Evolutionary conservation across 2,888 invertebrate species (phyloP), one percentile per base, ranked within the genome.

Genomic region (Metacarcinus magister): DNA sequence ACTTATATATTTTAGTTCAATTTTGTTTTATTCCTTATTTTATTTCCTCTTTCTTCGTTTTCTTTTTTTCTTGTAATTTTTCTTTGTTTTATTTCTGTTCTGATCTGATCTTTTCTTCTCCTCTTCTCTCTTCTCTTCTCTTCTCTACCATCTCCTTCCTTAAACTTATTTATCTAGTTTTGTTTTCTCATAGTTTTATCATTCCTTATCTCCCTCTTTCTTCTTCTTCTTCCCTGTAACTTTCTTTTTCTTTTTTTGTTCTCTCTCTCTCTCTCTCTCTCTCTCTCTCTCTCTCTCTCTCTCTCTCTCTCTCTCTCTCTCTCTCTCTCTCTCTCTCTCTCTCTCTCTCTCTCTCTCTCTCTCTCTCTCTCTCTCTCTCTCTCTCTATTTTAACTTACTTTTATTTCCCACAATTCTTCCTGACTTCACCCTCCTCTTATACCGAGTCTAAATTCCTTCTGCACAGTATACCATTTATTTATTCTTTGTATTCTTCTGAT

Each of bases 231-330:
- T 92, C 93, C 44, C 60, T 60, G 32, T 60, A 60, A 60, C 93
- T 93, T 60, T 32, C 60, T n/a, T 67, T n/a, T 67, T n/a, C 67
- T 5, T 0, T 28, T 90, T 39, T 90, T 28, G 5, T 28, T 90
- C 90, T 91, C 46, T 44, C 46, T 91, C 91, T 91, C 23, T 44
- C 46, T 91, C 91, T 91, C 44, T 44, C 91, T 44, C 44, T 44
- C 44, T 44, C 44, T 91, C 44, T 91, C 91, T 91, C 91, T 44
- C 44, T 91, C 44, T 91, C 91, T 91, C 91, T 44, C 44, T 32
- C n/a, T 32, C 82, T 32, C 32, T 82, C 82, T n/a, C 67, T 67
- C n/a, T 1, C n/a, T 67, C 67, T 67, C 2, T 67, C 23, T 67
- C 1, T 23, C n/a, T 67, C 54, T 67, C n/a, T 67, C 5, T 5